Conservation (phyloP, 2,888 invertebrate species). For the Xestoiulus laeticollis region DNA sequence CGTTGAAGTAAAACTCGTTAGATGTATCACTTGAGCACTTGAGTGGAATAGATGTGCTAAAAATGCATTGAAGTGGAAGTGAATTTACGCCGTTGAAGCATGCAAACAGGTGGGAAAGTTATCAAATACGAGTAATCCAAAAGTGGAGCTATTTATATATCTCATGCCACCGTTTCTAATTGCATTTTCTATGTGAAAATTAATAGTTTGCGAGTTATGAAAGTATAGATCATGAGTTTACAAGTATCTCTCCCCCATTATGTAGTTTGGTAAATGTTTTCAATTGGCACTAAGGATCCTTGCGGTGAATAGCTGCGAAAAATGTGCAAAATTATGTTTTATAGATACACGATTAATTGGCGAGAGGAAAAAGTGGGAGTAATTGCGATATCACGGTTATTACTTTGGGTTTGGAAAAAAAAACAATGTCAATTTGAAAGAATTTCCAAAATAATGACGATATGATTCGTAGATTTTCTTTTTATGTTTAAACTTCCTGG, state of each 20-base stretch:
- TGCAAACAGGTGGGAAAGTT: constrained; percentile 29
- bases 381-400: constrained; percentile 8
- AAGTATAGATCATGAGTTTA: not conserved
- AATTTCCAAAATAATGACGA: not conserved
- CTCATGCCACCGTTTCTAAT: constrained; percentile 25
- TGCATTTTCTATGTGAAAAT: not conserved
- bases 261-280: not conserved
- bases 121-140: constrained; percentile 30
- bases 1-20: constrained; percentile 23
- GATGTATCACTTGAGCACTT: constrained; percentile 35
- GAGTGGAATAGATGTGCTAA: constrained; percentile 30
- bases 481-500: not conserved
- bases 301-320: not conserved
- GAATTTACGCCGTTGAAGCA: constrained; percentile 14
- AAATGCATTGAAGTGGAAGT: constrained; percentile 35
- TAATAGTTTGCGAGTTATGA: not conserved
- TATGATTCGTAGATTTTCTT: not conserved
- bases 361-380: not conserved
- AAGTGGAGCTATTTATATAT: constrained; percentile 16
- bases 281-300: not conserved
- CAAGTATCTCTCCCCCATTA: not conserved
- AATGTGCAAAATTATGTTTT: not conserved
- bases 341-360: not conserved
- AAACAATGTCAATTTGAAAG: not conserved
- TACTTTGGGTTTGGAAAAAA: not conserved